Evolutionary conservation across 1,140 invertebrate genomes (phyloP).

Genomic region (Asobara japonica): DNA sequence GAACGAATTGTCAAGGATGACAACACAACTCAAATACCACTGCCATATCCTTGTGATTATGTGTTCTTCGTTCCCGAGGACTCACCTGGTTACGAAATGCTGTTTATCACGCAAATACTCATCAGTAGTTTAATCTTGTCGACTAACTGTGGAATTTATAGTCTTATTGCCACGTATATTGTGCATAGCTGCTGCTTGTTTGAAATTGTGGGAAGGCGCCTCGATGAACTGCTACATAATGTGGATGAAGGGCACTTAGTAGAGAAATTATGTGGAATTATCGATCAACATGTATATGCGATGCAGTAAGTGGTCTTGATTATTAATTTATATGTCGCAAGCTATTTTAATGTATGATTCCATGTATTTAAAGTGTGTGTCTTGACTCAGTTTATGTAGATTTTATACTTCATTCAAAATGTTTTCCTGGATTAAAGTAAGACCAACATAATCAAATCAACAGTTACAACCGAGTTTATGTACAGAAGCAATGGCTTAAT

Average conservation of each 20-base stretch:
- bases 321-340: too few species aligned
- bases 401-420: too few species aligned
- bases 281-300: slow-evolving; percentile 49
- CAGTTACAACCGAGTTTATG: too few species aligned
- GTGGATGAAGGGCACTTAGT: neutral
- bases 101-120: slow-evolving; percentile 55
- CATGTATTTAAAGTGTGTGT: too few species aligned
- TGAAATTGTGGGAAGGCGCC: slow-evolving; percentile 47
- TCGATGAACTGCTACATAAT: slow-evolving; percentile 38
- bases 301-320: too few species aligned
- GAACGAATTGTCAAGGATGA: slow-evolving; percentile 49
- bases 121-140: slow-evolving; percentile 58
- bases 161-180: slow-evolving; percentile 50
- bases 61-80: slow-evolving; percentile 55
- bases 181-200: slow-evolving; percentile 57
- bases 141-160: slow-evolving; percentile 58
- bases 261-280: slow-evolving; percentile 31
- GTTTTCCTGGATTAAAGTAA: too few species aligned
- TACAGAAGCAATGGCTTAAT: too few species aligned
- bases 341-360: too few species aligned
- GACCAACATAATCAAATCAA: too few species aligned
- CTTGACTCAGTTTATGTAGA: too few species aligned
- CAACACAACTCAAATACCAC: slow-evolving; percentile 54
- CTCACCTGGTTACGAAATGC: slow-evolving; percentile 53
- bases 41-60: slow-evolving; percentile 59